These are phyloP conservation scores for Echeneis naucrates DNA, from an alignment of 2,797 vertebrate genomes.

Conservation along the genomic window DNA sequence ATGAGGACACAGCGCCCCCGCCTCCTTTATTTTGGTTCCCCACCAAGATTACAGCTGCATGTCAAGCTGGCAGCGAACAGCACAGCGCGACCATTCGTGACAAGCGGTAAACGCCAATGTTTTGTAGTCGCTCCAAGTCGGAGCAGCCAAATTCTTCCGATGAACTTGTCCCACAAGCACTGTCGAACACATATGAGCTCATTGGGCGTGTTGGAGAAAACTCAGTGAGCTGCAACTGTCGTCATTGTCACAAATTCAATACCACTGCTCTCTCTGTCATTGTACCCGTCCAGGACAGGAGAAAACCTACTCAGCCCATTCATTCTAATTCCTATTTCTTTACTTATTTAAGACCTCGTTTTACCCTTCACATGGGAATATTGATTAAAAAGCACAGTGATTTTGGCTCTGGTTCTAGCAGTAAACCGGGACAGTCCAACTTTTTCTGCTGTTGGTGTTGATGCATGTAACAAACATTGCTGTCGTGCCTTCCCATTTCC, in stretches of 20 bases:
- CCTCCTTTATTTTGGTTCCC: conserved; percentile 48
- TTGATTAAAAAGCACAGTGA: neutral
- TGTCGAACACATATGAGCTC: conserved; percentile 71
- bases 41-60: conserved; percentile 67
- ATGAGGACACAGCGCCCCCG: conserved; percentile 39
- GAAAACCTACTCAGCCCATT: neutral
- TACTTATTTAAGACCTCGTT: neutral
- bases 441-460: neutral
- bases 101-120: conserved; percentile 57
- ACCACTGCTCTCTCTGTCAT: conserved; percentile 36
- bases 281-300: conserved; percentile 11
- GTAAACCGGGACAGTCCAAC: neutral
- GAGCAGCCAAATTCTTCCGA: conserved; percentile 65
- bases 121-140: conserved; percentile 63
- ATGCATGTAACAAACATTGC: neutral
- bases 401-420: neutral
- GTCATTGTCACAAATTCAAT: conserved; percentile 60
- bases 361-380: neutral
- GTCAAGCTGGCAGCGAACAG: conserved; percentile 61
- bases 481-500: neutral
- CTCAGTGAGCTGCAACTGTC: conserved; percentile 51
- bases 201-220: conserved; percentile 67
- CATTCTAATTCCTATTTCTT: neutral
- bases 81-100: conserved; percentile 48
- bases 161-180: conserved; percentile 63